Conservation (phyloP, 2,888 invertebrate species). For the Trileptium ribeirensis region DNA sequence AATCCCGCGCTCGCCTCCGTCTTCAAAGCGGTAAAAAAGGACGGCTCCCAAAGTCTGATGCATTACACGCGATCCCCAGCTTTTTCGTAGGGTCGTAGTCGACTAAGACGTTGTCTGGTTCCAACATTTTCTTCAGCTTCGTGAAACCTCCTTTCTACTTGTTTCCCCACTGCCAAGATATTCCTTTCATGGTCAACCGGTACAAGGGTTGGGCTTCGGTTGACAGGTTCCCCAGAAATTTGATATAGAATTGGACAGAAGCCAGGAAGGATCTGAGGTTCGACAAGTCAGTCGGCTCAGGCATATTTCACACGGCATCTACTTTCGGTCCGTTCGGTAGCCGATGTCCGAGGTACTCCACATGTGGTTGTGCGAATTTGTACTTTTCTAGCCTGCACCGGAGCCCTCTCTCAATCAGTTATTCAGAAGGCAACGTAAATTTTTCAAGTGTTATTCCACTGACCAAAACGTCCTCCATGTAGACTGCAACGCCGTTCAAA, state of each 20-base stretch:
- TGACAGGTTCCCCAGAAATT: background rate
- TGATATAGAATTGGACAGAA: background rate
- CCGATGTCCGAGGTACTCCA: conserved; percentile 8
- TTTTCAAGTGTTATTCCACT: background rate
- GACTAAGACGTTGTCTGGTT: background rate
- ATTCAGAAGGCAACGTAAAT: background rate
- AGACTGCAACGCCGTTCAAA: conserved; percentile 26
- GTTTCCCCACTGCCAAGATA: background rate
- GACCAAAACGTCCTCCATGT: conserved; percentile 18
- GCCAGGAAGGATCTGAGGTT: background rate
- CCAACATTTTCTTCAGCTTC: background rate
- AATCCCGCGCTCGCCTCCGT: conserved; percentile 29
- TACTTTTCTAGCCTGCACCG: conserved; percentile 26
- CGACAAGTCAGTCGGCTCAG: background rate
- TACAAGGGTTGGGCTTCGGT: background rate
- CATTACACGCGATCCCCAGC: background rate
- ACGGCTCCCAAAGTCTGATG: conserved; percentile 20
- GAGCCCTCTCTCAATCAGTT: conserved; percentile 3
- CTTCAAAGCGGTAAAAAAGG: conserved; percentile 30
- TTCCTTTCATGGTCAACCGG: background rate
- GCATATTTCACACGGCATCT: conserved; percentile 27
- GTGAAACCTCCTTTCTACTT: background rate
- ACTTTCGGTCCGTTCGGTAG: conserved; percentile 20
- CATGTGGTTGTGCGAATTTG: conserved; percentile 9
- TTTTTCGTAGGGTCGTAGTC: background rate